A percentile compares a stretch with the other conserved stretches of the same genome.
Evolutionary conservation across 2,797 vertebrate species (phyloP).

Genomic region (Gallinago nigripennis): DNA sequence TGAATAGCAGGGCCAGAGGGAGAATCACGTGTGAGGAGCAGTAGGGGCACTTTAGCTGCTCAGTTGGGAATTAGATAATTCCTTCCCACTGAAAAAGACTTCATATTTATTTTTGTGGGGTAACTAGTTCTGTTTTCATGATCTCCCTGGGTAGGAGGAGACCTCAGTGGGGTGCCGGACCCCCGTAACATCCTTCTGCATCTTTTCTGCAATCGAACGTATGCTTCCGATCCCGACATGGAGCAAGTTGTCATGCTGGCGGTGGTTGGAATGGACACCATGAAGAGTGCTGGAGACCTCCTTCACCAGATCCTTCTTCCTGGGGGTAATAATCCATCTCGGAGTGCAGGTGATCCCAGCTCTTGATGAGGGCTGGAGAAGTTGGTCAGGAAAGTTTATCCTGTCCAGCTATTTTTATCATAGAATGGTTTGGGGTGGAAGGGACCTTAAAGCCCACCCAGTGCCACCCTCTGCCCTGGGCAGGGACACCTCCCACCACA

Average conservation of each 20-base stretch:
- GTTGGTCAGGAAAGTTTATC: not conserved
- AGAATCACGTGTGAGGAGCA: too few relatives aligned
- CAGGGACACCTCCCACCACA: too few relatives aligned
- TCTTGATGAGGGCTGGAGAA: not conserved
- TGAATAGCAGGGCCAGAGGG: too few relatives aligned
- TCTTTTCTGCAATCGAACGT: slow-evolving; percentile 50
- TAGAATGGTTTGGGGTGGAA: not conserved
- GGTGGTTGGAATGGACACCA: slow-evolving; percentile 62
- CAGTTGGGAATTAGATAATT: not conserved
- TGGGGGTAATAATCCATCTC: not conserved
- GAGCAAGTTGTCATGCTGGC: slow-evolving; percentile 78
- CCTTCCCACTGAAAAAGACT: not conserved
- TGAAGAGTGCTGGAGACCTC: slow-evolving; percentile 68
- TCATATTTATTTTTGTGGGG: not conserved
- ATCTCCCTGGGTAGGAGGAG: slow-evolving; percentile 59
- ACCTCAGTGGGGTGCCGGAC: slow-evolving; percentile 73
- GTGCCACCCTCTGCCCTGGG: too few relatives aligned
- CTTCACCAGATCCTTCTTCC: slow-evolving; percentile 71
- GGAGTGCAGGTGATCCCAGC: slow-evolving; percentile 15
- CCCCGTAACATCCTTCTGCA: slow-evolving; percentile 39
- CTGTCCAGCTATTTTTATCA: not conserved
- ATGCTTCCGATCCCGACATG: slow-evolving; percentile 51
- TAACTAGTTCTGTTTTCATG: not conserved
- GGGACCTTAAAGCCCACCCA: too few relatives aligned
- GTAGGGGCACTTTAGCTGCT: not conserved